Evolutionary conservation across 2,797 vertebrate genomes (phyloP).

Genomic region (Myotis daubentonii): DNA sequence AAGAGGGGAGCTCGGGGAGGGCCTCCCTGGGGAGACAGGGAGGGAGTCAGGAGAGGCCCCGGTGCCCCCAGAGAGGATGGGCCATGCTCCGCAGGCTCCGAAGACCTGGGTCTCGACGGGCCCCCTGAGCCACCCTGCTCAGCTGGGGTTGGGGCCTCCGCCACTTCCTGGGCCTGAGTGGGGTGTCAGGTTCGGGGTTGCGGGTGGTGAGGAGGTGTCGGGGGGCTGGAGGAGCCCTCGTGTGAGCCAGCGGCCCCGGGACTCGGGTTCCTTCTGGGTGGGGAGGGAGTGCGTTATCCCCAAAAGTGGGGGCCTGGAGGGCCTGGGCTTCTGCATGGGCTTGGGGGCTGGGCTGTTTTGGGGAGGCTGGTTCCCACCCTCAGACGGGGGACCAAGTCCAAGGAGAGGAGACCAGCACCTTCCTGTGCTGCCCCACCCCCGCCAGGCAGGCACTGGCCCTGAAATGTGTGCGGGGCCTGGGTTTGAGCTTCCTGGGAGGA

Average conservation of each 20-base stretch:
- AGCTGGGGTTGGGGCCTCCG: not conserved
- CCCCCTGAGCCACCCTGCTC: not conserved
- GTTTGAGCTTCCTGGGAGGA: not conserved
- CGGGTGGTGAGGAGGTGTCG: not conserved
- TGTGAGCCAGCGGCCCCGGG: not conserved
- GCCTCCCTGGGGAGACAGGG: not conserved
- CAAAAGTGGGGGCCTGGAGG: not conserved
- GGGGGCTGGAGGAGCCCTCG: not conserved
- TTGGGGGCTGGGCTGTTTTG: too few species aligned
- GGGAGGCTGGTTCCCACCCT: not conserved
- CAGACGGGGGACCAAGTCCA: too few species aligned
- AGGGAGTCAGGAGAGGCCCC: not conserved
- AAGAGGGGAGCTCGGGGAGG: not conserved
- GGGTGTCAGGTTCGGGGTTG: not conserved
- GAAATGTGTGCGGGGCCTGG: not conserved
- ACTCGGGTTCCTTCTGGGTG: not conserved
- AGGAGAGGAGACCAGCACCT: not conserved
- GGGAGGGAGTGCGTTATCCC: not conserved
- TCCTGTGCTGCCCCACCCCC: not conserved
- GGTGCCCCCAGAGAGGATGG: not conserved
- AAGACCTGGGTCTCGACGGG: not conserved
- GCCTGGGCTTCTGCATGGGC: not conserved
- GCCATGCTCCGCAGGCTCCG: rapidly evolving
- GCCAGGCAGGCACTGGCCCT: too few species aligned
- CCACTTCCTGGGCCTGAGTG: not conserved